Base-by-base conservation (phyloP, 2,113 vertebrate genomes). In the Catagonus wagneri region DNA sequence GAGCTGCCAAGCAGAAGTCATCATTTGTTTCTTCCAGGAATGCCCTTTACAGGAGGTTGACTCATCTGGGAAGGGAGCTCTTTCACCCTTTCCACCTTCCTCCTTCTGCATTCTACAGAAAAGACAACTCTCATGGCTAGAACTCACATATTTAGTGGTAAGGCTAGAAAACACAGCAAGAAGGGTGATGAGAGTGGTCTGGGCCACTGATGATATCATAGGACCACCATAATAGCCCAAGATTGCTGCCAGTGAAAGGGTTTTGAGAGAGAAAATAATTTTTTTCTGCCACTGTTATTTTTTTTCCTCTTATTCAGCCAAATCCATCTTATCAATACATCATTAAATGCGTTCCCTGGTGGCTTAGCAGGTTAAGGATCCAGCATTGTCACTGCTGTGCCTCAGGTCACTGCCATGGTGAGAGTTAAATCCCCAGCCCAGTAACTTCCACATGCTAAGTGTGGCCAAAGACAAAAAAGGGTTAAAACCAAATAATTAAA, bases 21-120 rank as follows among this genome's bases (percentile, higher is more conserved):
- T 13, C 56, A 20, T 86, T 25, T 27, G 7, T 52, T 85, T 89
- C 89, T 97, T 94, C 89, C 81, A 94, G 66, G 63, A 95, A 76
- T 80, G 63, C 7, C 58, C 56, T 93, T 56, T 72, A 44, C 19
- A 80, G 19, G 81, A 19, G 52, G 17, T 39, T 83, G 78, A 91
- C 19, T 85, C 81, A 80, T 23, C 60, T 68, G 71, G 32, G 44
- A 81, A 7, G 88, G 61, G 27, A 94, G 13, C 12, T 22, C 5
- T 34, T 93, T 79, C 63, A 7, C n/a, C 15, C 81, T 93, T 84
- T 71, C n/a, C 50, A 72, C 56, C 44, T 87, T 81, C 56, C 65
- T 80, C 27, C n/a, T 91, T 39, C 50, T 85, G 81, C 39, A 36
- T 63, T 44, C 39, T 75, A 25, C 39, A 92, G 58, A 92, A 50